Percentiles rank a stretch among this genome's conserved stretches.
Evolutionary conservation across 2,888 invertebrate species (phyloP).

Genomic region (Colostygia pectinataria): DNA sequence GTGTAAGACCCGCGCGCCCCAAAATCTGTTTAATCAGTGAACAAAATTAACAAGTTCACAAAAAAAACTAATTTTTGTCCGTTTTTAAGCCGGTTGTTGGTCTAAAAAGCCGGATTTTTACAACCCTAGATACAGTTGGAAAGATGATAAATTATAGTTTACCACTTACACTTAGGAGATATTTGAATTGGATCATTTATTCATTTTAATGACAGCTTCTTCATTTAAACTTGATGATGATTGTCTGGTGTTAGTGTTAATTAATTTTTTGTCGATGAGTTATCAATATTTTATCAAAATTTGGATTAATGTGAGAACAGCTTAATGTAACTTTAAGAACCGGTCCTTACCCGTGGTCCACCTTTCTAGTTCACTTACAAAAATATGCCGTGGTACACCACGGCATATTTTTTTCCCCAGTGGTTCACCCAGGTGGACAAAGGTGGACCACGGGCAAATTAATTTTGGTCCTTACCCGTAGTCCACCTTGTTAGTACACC

Average conservation of each 20-base stretch:
- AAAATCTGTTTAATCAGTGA: too few relatives aligned
- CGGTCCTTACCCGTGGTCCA: too few relatives aligned
- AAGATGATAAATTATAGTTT: slow-evolving; percentile 39
- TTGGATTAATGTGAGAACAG: slow-evolving; percentile 16
- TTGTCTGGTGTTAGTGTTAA: slow-evolving; percentile 60
- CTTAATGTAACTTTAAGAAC: slow-evolving; percentile 18
- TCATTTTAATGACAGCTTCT: slow-evolving; percentile 49
- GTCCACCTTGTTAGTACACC: too few relatives aligned
- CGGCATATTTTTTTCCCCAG: too few relatives aligned
- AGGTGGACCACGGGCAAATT: too few relatives aligned
- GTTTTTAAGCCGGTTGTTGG: slow-evolving; percentile 2
- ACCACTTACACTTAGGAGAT: slow-evolving; percentile 28
- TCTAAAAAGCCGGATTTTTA: slow-evolving; percentile 3
- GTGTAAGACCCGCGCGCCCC: too few relatives aligned
- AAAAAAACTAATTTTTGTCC: too few relatives aligned
- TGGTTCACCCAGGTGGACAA: too few relatives aligned
- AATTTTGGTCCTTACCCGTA: too few relatives aligned
- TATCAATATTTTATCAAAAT: slow-evolving; percentile 47
- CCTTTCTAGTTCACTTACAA: too few relatives aligned
- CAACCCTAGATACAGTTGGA: slow-evolving; percentile 18
- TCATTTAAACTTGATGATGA: slow-evolving; percentile 53
- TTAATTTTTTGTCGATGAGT: slow-evolving; percentile 52
- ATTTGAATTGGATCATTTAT: slow-evolving; percentile 33
- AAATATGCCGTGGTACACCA: too few relatives aligned
- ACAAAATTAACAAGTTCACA: too few relatives aligned